Base-by-base conservation (phyloP, 35 echinoderm and acorn worm genomes). In the Apostichopus japonicus region DNA sequence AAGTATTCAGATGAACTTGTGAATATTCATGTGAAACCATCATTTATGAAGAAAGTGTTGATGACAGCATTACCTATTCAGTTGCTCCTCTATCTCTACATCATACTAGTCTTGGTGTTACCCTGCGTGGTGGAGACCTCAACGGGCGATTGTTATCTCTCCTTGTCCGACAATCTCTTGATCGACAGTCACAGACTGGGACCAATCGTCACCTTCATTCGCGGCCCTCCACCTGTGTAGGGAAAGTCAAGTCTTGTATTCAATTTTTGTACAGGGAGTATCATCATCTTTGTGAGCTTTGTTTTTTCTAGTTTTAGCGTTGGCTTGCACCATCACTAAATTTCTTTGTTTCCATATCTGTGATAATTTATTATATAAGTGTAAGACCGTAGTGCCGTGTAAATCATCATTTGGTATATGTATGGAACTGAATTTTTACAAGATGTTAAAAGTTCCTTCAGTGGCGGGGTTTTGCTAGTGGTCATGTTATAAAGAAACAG, bases 181-280 rank as follows among this genome's bases (percentile, higher is more conserved):
- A 84, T 95, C 14, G 87, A 96, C 71, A 92, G 93, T 16, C 90
- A 86, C 15, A 92, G 77, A 10, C 87, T 92, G 94, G 90, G 84
- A 23, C 97, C 97, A 19, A 79, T 96, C 59, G 72, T 96, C 10
- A 88, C 93, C 56, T 99, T 96, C 84, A 91, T 96, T 17, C 88
- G 93, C 23, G 97, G 97, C 6, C 95, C 97, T 54, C 97, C 97
- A 23, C 95, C 97, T 2, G 89, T 95, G 72, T 99, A 95, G 82
- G 27, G 23, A 24, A 57, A 23, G 19, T 61, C 7, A 61, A 61
- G 13, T 58, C 6, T 52, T 16, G 86, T 89, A 89, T 89, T 89
- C 86, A 89, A 25, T 54, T 71, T 71, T 7, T 89, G 23, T 87
- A 87, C 57, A 61, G 57, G 57, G 57, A 61, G 57, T 61, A 10